Conservation (phyloP, 2,888 invertebrate species). For the Drosophila infuscata region DNA sequence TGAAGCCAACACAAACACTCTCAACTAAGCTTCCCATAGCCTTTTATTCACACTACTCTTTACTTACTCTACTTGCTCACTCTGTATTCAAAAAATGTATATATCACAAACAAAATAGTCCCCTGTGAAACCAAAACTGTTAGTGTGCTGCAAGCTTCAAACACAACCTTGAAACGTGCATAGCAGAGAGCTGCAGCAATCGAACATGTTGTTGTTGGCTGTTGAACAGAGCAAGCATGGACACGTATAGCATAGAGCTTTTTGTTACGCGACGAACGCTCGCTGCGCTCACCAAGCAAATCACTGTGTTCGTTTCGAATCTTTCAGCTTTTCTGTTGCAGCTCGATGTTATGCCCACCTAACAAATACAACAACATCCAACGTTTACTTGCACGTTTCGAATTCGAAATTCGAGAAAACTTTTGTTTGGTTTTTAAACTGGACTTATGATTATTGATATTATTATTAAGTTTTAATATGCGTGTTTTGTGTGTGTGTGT, state of each 20-base stretch:
- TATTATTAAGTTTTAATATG: neutral
- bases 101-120: neutral
- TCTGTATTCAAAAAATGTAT: neutral
- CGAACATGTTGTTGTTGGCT: neutral
- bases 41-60: neutral
- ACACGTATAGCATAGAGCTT: neutral
- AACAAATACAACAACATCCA: neutral
- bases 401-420: neutral
- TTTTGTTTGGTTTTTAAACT: neutral
- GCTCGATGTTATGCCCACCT: neutral
- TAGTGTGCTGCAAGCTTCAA: neutral
- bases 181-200: neutral
- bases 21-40: neutral
- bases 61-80: neutral
- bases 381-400: neutral
- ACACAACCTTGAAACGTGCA: neutral
- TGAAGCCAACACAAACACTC: neutral
- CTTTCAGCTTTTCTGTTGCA: neutral
- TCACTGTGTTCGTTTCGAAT: neutral
- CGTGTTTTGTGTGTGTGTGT: neutral
- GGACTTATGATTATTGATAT: neutral
- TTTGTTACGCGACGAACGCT: neutral
- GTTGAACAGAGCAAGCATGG: neutral
- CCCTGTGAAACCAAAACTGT: neutral
- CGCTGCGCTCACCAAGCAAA: too few species aligned